Evolutionary conservation across 2,888 invertebrate genomes (phyloP), one percentile per base, ranked within the genome.

Genomic region (Aromia moschata): DNA sequence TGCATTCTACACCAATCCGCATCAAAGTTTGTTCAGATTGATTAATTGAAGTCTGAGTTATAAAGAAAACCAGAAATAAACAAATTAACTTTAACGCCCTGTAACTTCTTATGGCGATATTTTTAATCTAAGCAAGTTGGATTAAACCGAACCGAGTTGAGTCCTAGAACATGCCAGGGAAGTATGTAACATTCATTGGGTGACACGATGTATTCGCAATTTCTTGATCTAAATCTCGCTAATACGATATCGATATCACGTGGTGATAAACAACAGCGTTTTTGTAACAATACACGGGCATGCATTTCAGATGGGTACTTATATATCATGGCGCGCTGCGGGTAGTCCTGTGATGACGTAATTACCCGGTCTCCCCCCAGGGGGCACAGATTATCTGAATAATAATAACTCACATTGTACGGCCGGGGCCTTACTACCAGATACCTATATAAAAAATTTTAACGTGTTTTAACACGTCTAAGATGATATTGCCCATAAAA

Each of bases 341-440:
- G 65, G 70, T 58, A 69, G 56, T 59, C 69, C 65, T 65, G 70
- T 74, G 75, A 78, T 77, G 77, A 78, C 78, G 77, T 78, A 77
- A 78, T 78, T 77, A 78, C 74, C 75, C 70, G 71, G 73, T 68
- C 73, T 66, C 71, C 66, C 75, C 71, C 64, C 74, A 71, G 77
- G 77, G 76, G 75, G 76, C 72, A 70, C 64, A 74, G 72, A 77
- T 76, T 75, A 75, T 76, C 74, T 71, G 74, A 76, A 74, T 72
- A 71, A 73, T 72, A 68, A 77, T 78, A 78, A 76, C 71, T 78
- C 76, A 77, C 74, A 73, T 69, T 67, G 67, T 70, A 68, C 68
- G 61, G 68, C 64, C 61, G 57, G 73, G 70, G 65, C 58, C 64
- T 56, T 60, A 62, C 64, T 58, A 62, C 49, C 59, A 62, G 44